A percentile compares a stretch with the other conserved stretches of the same genome.
phyloP scores from a whole-genome alignment of 2,113 vertebrate genomes.

The Cynopterus brachyotis region DNA sequence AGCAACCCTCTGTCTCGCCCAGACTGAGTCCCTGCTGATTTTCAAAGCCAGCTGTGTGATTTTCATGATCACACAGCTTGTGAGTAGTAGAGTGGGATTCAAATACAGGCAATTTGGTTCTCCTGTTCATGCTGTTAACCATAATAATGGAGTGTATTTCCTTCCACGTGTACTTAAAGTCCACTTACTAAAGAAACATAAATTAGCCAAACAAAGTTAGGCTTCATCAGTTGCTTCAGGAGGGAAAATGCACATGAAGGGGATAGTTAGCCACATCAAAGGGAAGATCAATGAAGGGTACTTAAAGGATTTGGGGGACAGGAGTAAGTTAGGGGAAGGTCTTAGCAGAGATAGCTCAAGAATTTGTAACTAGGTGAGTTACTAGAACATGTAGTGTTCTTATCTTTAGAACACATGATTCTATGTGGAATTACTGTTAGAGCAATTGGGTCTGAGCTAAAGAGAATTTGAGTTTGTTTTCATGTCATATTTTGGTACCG shows the following conservation, averaged over 20 bases:
- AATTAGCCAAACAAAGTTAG: not conserved
- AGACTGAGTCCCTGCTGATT: not conserved
- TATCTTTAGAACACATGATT: not conserved
- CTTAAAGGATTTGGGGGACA: not conserved
- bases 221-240: not conserved
- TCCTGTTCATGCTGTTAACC: not conserved
- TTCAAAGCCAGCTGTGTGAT: not conserved
- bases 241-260: not conserved
- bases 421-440: not conserved
- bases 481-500: not conserved
- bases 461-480: not conserved
- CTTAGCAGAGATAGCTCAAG: not conserved
- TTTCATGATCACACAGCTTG: not conserved
- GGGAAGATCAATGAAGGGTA: not conserved
- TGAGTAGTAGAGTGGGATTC: not conserved
- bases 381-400: not conserved
- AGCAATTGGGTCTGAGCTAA: not conserved
- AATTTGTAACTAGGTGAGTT: not conserved
- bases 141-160: not conserved
- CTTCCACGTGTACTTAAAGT: not conserved
- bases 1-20: not conserved
- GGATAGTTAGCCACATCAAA: not conserved
- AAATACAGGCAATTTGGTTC: not conserved
- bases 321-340: not conserved
- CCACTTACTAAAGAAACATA: not conserved